Conservation (phyloP, 2,888 invertebrate species). For the Digitonthophagus gazella region DNA sequence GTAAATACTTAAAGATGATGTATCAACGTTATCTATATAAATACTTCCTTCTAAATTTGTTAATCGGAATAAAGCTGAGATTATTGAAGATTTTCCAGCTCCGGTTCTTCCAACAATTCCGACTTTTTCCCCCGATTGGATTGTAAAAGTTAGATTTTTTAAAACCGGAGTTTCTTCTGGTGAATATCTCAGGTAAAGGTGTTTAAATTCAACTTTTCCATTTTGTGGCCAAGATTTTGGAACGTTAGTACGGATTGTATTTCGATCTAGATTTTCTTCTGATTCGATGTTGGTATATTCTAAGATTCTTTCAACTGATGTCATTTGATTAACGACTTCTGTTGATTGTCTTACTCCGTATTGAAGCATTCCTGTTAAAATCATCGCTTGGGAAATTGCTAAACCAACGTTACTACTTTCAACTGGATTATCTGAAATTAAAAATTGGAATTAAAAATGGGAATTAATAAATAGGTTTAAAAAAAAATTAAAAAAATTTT, state of each 20-base stretch:
- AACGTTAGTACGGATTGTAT: conserved; percentile 50
- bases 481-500: background rate
- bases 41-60: conserved; percentile 52
- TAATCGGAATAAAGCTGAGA: conserved; percentile 55
- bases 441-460: too few relatives aligned
- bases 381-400: conserved; percentile 52
- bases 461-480: too few relatives aligned
- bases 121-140: conserved; percentile 53
- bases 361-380: conserved; percentile 49
- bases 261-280: conserved; percentile 31
- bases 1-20: conserved; percentile 49
- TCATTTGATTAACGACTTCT: conserved; percentile 58
- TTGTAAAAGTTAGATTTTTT: conserved; percentile 51
- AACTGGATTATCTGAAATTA: conserved; percentile 19
- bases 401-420: conserved; percentile 52
- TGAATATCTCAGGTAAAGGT: conserved; percentile 61
- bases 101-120: conserved; percentile 60
- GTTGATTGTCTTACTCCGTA: conserved; percentile 66
- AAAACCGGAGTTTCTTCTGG: conserved; percentile 61
- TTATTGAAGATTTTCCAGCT: conserved; percentile 52
- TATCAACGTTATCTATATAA: conserved; percentile 52
- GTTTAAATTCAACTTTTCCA: conserved; percentile 58
- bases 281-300: conserved; percentile 57
- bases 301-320: conserved; percentile 60
- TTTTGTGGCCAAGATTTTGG: conserved; percentile 61